Conservation (phyloP, 2,797 vertebrate genomes). For the Neopelma chrysocephalum region DNA sequence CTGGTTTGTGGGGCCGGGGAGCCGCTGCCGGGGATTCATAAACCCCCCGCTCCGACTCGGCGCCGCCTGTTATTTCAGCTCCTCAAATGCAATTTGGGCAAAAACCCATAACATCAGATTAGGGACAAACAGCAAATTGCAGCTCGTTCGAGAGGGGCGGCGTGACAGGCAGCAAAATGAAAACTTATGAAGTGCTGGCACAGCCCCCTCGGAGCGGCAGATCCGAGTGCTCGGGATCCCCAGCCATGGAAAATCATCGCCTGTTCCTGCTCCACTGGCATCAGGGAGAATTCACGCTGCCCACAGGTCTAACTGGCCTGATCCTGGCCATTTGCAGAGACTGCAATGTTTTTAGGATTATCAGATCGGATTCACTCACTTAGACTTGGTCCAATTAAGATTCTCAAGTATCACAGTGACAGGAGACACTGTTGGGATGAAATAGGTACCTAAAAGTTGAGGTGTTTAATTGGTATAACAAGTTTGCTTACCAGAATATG, state of each 20-base stretch:
- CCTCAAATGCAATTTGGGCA: not conserved
- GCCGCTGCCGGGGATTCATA: not conserved
- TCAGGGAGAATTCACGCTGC: not conserved
- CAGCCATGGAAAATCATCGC: not conserved
- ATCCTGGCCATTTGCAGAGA: not conserved
- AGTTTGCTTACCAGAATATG: not conserved
- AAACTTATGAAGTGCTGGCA: not conserved
- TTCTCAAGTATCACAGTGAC: not conserved
- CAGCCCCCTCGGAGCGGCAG: not conserved
- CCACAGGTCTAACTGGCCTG: not conserved
- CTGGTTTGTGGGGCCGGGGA: not conserved
- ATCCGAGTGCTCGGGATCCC: accelerated
- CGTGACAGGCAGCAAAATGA: not conserved
- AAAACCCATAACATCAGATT: not conserved
- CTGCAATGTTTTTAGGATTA: not conserved
- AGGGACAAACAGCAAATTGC: not conserved
- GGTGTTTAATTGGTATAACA: slow-evolving; percentile 45
- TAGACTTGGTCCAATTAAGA: slow-evolving; percentile 35
- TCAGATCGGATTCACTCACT: slow-evolving; percentile 33
- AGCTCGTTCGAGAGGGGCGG: not conserved
- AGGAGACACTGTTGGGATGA: slow-evolving; percentile 38
- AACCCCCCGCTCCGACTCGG: not conserved
- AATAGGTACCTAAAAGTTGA: slow-evolving; percentile 32
- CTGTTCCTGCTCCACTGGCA: not conserved
- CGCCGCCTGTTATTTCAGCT: not conserved